These are phyloP conservation scores for Stenoptilia bipunctidactyla DNA, from an alignment of 2,888 invertebrate genomes.

Conservation along the genomic window DNA sequence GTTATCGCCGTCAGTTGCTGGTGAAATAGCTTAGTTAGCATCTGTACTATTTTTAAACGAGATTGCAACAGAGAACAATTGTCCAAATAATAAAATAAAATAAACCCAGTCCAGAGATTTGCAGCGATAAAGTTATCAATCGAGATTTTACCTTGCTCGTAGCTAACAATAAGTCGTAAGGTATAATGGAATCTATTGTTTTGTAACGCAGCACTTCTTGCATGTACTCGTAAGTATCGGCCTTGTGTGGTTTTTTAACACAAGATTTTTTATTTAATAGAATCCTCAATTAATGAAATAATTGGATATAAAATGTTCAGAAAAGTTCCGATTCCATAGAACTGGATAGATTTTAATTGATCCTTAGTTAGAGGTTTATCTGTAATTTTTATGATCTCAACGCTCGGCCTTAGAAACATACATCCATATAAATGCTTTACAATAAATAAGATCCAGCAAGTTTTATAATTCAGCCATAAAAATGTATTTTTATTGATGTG, in stretches of 20 bases:
- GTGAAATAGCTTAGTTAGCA: too few species aligned
- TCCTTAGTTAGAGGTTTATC: too few species aligned
- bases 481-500: background rate
- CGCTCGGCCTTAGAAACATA: too few species aligned
- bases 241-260: background rate
- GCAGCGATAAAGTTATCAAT: background rate
- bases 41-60: background rate
- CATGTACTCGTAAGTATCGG: background rate
- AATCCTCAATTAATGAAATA: too few species aligned
- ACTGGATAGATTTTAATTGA: too few species aligned
- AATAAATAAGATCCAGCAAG: too few species aligned
- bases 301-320: too few species aligned
- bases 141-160: background rate
- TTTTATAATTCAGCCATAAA: background rate
- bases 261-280: background rate
- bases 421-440: too few species aligned
- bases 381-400: too few species aligned
- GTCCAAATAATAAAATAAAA: constrained; percentile 1
- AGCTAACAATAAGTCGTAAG: constrained; percentile 1
- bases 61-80: constrained; percentile 1
- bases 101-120: background rate
- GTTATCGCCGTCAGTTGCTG: too few species aligned
- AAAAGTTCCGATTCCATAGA: too few species aligned
- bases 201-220: background rate
- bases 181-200: constrained; percentile 1